Evolutionary conservation across 23 tunicate species (phyloP).

Genomic region (Botrylloides violaceus): DNA sequence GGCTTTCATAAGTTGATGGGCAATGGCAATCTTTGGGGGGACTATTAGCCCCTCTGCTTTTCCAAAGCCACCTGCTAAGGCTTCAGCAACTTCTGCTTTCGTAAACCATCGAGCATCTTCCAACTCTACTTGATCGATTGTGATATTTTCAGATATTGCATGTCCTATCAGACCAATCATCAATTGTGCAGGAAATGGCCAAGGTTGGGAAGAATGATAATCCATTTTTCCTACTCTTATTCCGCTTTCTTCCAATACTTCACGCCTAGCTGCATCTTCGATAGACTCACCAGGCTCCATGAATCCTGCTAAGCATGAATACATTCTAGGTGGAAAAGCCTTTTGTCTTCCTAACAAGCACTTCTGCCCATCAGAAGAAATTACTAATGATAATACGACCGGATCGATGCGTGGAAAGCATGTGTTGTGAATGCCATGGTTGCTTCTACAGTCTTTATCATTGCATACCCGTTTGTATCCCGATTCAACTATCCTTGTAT

Average conservation of each 20-base stretch:
- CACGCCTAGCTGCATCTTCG: slow-evolving; percentile 91
- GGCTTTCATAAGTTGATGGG: slow-evolving; percentile 66
- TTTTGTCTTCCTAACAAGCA: slow-evolving; percentile 76
- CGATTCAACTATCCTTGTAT: slow-evolving; percentile 57
- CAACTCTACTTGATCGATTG: slow-evolving; percentile 71
- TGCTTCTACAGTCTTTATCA: slow-evolving; percentile 28
- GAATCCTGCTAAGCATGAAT: slow-evolving; percentile 83
- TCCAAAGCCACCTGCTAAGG: slow-evolving; percentile 60
- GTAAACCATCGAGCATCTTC: slow-evolving; percentile 97
- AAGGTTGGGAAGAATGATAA: slow-evolving; percentile 89
- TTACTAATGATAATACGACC: slow-evolving; percentile 59
- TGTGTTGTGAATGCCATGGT: slow-evolving; percentile 71
- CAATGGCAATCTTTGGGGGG: slow-evolving; percentile 79
- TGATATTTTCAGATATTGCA: slow-evolving; percentile 55
- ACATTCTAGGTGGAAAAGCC: slow-evolving; percentile 68
- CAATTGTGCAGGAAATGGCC: slow-evolving; percentile 86
- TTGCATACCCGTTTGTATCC: slow-evolving; percentile 76
- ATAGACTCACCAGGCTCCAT: slow-evolving; percentile 92
- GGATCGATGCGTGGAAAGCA: slow-evolving; percentile 94
- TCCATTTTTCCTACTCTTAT: slow-evolving; percentile 60
- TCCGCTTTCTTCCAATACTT: slow-evolving; percentile 85
- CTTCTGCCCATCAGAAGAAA: slow-evolving; percentile 61
- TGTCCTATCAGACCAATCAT: slow-evolving; percentile 93
- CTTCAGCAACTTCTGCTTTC: slow-evolving; percentile 57
- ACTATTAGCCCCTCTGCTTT: slow-evolving; percentile 60